Conservation (phyloP, 2,797 vertebrate genomes). For the Platyrinchus mystaceus region DNA sequence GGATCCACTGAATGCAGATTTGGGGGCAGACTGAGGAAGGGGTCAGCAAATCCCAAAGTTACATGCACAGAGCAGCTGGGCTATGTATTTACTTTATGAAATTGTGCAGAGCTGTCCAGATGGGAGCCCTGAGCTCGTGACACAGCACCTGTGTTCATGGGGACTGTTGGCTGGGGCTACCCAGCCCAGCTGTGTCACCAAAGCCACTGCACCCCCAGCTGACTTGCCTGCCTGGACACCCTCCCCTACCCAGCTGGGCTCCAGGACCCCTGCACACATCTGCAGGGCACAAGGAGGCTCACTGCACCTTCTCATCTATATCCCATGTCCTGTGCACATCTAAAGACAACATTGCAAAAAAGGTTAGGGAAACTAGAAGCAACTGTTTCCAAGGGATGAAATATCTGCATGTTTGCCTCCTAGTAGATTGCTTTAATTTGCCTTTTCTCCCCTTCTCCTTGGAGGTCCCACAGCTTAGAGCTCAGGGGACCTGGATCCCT, state of each 20-base stretch:
- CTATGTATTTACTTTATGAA: not conserved
- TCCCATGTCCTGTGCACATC: not conserved
- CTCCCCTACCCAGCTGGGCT: not conserved
- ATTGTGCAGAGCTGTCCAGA: not conserved
- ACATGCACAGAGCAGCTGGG: not conserved
- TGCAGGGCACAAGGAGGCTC: not conserved
- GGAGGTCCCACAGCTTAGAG: not conserved
- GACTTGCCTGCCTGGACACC: not conserved
- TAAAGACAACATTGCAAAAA: not conserved
- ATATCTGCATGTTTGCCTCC: not conserved
- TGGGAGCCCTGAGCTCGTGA: not conserved
- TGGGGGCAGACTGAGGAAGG: not conserved
- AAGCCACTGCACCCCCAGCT: not conserved
- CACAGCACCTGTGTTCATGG: not conserved
- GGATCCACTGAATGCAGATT: not conserved
- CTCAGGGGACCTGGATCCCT: not conserved
- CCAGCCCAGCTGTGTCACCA: not conserved
- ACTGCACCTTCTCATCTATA: not conserved
- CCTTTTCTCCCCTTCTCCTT: rapidly evolving
- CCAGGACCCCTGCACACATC: not conserved
- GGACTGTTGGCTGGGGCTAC: not conserved
- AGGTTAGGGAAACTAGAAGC: not conserved
- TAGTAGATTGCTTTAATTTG: not conserved
- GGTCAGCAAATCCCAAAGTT: not conserved
- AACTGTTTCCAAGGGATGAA: not conserved